Conservation (phyloP, 2,888 invertebrate genomes). For the Hymenopus coronatus region DNA sequence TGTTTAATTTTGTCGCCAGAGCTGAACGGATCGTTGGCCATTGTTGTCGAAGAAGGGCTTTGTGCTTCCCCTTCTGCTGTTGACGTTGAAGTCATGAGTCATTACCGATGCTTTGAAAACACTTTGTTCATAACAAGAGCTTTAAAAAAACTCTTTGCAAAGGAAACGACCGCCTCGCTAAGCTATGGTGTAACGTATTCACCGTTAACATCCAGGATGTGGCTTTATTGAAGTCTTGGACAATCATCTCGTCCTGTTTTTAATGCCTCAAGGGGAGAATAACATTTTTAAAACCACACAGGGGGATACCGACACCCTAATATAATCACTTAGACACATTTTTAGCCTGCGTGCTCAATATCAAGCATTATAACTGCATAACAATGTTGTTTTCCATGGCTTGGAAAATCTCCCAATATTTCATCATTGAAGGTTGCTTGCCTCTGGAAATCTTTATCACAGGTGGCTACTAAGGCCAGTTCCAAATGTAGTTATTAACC, state of each 20-base stretch:
- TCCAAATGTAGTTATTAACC: no score
- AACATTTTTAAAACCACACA: background rate
- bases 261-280: background rate
- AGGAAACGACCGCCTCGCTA: background rate
- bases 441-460: no score
- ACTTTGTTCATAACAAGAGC: conserved; percentile 1
- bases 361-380: no score
- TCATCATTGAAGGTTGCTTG: no score
- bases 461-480: no score
- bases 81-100: conserved; percentile 22
- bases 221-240: background rate
- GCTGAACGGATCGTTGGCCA: conserved; percentile 28
- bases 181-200: background rate
- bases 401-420: no score
- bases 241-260: background rate
- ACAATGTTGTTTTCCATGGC: no score
- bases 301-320: background rate
- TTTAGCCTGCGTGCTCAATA: background rate
- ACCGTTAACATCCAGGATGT: conserved; percentile 3
- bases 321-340: background rate
- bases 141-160: background rate
- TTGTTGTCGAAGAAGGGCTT: conserved; percentile 14
- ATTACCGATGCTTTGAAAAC: conserved; percentile 21
- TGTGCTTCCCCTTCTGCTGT: background rate
- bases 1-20: conserved; percentile 27